Base-by-base conservation (phyloP, 2,888 invertebrate genomes). In the Cryptophagus acutangulus region DNA sequence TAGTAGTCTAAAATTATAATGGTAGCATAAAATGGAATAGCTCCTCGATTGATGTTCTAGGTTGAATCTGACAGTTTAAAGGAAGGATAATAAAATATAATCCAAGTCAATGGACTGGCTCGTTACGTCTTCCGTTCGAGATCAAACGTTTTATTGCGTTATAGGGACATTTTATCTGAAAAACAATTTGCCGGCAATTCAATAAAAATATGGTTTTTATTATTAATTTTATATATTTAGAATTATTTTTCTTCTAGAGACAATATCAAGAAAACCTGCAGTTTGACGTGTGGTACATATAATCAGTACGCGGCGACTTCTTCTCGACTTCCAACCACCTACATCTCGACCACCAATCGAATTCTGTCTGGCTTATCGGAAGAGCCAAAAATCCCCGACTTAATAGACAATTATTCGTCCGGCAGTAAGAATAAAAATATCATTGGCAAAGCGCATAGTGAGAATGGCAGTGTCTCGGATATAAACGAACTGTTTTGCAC, bases 401-500 rank as follows among this genome's bases (percentile, higher is more conserved):
- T 69, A 36, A 62, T 69, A 33, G 68, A 67, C 40, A 61, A 62
- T 34, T 63, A 65, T 10, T 59, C 65, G 14, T 55, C 52, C 31
- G 45, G 39, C 13, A 55, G 43, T 26, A 5, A 31, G 33, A 28
- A 39, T 24, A 26, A 30, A 3, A 31, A 14, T 6, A 16, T 16
- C 16, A 15, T 16, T 3, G 16, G 13, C 3, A 62, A 52, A 38
- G 59, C 66, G n/a, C 62, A 58, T 45, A 67, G 68, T 47, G 68
- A 67, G 46, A 65, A 65, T 31, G 68, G 68, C 15, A 69, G 69
- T 52, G 59, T 63, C 13, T 55, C 57, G 38, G 66, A 70, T 44
- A 62, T 68, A 41, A 64, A 63, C 36, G 65, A 69, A 47, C 60
- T 74, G 1, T 79, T 83, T 59, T 83, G 81, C 61, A 84, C 84